Conservation (phyloP, 2,888 invertebrate species). For the Acleris laterana region DNA sequence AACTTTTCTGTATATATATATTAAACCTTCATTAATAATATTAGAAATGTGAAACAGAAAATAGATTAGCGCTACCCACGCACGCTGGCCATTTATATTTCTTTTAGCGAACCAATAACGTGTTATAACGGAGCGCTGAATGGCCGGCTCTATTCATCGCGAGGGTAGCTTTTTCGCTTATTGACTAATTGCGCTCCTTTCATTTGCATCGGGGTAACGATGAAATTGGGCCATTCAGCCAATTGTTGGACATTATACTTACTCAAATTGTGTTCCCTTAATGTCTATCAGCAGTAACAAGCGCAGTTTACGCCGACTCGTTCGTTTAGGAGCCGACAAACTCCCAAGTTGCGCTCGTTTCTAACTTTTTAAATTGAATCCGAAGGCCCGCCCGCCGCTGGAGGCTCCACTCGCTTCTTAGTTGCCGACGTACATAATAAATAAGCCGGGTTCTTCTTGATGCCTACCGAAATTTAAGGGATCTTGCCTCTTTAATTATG, state of each 20-base stretch:
- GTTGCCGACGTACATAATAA: constrained; percentile 61
- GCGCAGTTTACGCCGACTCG: constrained; percentile 44
- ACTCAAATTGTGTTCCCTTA: constrained; percentile 29
- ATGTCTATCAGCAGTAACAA: constrained; percentile 23
- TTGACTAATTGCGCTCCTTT: constrained; percentile 23
- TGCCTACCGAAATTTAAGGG: constrained; percentile 36
- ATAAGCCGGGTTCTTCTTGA: constrained; percentile 43
- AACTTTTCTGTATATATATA: no score
- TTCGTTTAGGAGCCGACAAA: constrained; percentile 49
- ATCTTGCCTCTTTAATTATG: constrained; percentile 31
- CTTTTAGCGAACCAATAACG: constrained; percentile 20
- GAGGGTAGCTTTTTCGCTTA: constrained; percentile 30
- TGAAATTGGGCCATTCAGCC: constrained; percentile 26
- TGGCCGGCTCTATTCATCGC: constrained; percentile 14
- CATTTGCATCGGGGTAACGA: constrained; percentile 16
- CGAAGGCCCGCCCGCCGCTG: constrained; percentile 47
- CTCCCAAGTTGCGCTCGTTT: constrained; percentile 49
- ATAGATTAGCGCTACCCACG: constrained; percentile 29
- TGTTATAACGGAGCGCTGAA: constrained; percentile 11
- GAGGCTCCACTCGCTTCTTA: constrained; percentile 48
- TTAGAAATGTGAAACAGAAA: constrained; percentile 22
- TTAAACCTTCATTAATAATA: constrained; percentile 4
- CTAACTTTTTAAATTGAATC: constrained; percentile 73
- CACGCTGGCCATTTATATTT: constrained; percentile 24
- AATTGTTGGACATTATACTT: constrained; percentile 26